Conservation (phyloP, 1,140 invertebrate genomes). For the Cyrtorhinus lividipennis region DNA sequence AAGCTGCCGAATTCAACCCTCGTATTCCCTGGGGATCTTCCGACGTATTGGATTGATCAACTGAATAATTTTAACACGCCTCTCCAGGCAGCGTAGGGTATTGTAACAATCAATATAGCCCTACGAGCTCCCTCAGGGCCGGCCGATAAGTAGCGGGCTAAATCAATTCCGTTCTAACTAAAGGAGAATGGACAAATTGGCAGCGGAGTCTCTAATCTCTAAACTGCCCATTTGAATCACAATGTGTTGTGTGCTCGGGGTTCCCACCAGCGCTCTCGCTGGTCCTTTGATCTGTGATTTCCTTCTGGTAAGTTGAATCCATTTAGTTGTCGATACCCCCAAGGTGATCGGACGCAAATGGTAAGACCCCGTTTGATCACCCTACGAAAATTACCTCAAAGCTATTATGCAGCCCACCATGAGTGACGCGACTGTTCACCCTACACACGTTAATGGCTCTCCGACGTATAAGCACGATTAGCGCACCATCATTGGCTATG, state of each 20-base stretch:
- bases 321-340: not conserved
- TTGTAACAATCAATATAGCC: constrained; percentile 4
- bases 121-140: constrained; percentile 1
- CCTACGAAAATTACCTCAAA: not conserved
- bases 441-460: too few species aligned
- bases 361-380: not conserved
- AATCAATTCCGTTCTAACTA: constrained; percentile 5
- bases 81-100: not conserved
- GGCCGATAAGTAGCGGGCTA: not conserved
- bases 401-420: too few species aligned
- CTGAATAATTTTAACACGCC: constrained; percentile 15
- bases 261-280: not conserved
- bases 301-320: not conserved
- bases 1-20: not conserved
- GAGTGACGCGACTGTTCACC: too few species aligned
- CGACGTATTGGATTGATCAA: constrained; percentile 16
- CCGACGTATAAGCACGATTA: too few species aligned
- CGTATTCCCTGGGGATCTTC: not conserved
- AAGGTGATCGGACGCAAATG: not conserved
- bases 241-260: not conserved
- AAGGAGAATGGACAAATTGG: constrained; percentile 9
- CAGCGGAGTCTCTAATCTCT: constrained; percentile 3
- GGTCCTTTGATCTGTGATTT: not conserved
- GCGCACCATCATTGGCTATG: too few species aligned
- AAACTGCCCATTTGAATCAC: constrained; percentile 9